These are phyloP conservation scores for Eupeodes corollae DNA, from an alignment of 1,140 invertebrate species.

Conservation along the genomic window DNA sequence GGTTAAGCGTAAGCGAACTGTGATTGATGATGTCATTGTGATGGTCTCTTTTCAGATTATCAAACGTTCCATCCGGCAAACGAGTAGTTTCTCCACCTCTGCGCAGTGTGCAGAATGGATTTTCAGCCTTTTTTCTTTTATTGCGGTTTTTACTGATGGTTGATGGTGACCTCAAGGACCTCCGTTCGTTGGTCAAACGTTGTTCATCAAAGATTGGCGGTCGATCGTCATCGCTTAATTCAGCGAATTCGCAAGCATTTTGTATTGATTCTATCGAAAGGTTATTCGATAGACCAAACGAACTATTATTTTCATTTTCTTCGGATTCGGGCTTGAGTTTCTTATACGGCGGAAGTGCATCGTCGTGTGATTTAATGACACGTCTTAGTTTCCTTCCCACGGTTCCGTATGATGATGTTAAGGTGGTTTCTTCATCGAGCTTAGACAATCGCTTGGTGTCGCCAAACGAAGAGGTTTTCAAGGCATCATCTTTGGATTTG, in stretches of 20 bases:
- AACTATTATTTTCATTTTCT: too few relatives aligned
- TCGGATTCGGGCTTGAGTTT: too few relatives aligned
- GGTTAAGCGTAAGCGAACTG: neutral
- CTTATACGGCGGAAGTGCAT: too few relatives aligned
- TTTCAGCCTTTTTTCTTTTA: neutral
- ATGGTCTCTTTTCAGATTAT: too few relatives aligned
- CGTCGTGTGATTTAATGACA: too few relatives aligned
- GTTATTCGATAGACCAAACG: slow-evolving; percentile 19
- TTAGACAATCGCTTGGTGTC: too few relatives aligned
- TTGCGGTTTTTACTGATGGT: neutral
- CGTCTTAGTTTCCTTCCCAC: too few relatives aligned
- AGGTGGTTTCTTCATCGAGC: too few relatives aligned
- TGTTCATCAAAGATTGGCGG: neutral
- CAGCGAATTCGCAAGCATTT: slow-evolving; percentile 19
- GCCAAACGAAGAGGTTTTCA: too few relatives aligned
- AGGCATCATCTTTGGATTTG: too few relatives aligned
- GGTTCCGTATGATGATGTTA: too few relatives aligned
- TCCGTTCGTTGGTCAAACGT: slow-evolving; percentile 17
- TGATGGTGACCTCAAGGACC: neutral
- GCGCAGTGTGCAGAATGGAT: neutral
- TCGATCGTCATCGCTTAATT: slow-evolving; percentile 20
- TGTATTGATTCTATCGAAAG: slow-evolving; percentile 28
- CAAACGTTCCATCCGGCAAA: neutral
- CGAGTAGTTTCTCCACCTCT: neutral
- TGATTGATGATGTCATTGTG: neutral